phyloP scores from a whole-genome alignment of 2,113 vertebrate species.

The Crotalus helleri region DNA sequence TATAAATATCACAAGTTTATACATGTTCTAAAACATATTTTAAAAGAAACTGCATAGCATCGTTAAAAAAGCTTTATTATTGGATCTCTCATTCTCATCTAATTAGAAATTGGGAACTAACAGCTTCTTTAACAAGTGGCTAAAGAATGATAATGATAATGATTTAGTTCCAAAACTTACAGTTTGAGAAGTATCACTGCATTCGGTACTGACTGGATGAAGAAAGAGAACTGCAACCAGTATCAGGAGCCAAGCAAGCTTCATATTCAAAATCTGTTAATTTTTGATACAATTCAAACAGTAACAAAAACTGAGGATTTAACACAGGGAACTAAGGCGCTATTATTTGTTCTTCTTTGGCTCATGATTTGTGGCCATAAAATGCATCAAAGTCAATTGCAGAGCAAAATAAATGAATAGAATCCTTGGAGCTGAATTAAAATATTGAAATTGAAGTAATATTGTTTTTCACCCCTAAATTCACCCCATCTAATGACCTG shows the following conservation, averaged over 20 bases:
- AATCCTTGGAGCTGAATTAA: not conserved
- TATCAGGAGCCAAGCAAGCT: constrained; percentile 42
- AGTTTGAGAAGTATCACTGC: constrained; percentile 45
- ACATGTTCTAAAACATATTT: not conserved
- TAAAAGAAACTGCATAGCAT: not conserved
- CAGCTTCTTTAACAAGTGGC: not conserved
- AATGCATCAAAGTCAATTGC: not conserved
- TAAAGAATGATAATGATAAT: not conserved
- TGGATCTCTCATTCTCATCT: not conserved
- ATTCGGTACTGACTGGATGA: constrained; percentile 42
- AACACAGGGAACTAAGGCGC: not conserved
- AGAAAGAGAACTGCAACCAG: constrained; percentile 49
- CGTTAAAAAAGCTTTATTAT: not conserved
- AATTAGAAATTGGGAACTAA: not conserved
- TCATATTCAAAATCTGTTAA: constrained; percentile 65
- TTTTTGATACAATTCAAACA: constrained; percentile 31
- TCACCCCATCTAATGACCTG: not conserved
- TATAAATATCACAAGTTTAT: not conserved
- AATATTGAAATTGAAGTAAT: not conserved
- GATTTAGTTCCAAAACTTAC: constrained; percentile 62
- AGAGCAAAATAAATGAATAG: not conserved
- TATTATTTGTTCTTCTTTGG: not conserved
- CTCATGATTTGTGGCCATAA: not conserved
- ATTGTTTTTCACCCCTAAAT: not conserved
- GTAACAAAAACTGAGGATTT: not conserved